These are phyloP conservation scores for Poecilia picta DNA, from an alignment of 2,797 vertebrate genomes.

Conservation along the genomic window DNA sequence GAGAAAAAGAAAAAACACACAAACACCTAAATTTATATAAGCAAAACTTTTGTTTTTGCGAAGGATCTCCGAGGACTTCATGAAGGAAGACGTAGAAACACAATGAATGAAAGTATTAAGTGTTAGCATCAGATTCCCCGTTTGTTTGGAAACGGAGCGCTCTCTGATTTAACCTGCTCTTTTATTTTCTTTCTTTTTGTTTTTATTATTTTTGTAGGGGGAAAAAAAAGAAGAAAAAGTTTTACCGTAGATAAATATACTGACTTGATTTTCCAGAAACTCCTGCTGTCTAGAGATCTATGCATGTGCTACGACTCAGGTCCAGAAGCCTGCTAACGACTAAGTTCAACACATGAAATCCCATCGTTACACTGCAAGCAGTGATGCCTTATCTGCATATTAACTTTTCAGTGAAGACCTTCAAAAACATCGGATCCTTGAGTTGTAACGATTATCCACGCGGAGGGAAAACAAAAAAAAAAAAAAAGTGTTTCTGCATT, in stretches of 20 bases:
- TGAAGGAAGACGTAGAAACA: conserved; percentile 63
- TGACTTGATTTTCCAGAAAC: conserved; percentile 83
- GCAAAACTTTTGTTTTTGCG: conserved; percentile 72
- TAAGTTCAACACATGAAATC: conserved; percentile 88
- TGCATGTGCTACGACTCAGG: conserved; percentile 92
- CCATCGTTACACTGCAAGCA: conserved; percentile 94
- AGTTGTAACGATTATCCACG: conserved; percentile 72
- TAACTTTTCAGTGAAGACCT: conserved; percentile 81
- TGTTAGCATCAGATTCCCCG: conserved; percentile 69
- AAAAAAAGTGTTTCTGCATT: conserved; percentile 68
- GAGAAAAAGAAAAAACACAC: conserved; percentile 35
- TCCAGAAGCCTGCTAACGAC: conserved; percentile 88
- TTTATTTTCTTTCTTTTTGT: conserved; percentile 55
- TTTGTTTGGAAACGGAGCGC: conserved; percentile 47
- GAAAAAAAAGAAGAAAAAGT: conserved; percentile 64
- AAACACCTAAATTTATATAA: conserved; percentile 75
- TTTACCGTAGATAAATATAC: conserved; percentile 83
- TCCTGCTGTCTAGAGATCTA: conserved; percentile 90
- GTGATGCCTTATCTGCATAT: conserved; percentile 98
- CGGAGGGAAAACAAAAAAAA: conserved; percentile 57
- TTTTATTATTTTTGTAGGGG: neutral
- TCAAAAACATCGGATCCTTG: conserved; percentile 74
- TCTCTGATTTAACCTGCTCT: conserved; percentile 74
- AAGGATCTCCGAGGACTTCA: conserved; percentile 69
- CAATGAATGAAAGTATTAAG: conserved; percentile 67